phyloP scores from a whole-genome alignment of 2,113 vertebrate genomes.

The Cephalophus harveyi region DNA sequence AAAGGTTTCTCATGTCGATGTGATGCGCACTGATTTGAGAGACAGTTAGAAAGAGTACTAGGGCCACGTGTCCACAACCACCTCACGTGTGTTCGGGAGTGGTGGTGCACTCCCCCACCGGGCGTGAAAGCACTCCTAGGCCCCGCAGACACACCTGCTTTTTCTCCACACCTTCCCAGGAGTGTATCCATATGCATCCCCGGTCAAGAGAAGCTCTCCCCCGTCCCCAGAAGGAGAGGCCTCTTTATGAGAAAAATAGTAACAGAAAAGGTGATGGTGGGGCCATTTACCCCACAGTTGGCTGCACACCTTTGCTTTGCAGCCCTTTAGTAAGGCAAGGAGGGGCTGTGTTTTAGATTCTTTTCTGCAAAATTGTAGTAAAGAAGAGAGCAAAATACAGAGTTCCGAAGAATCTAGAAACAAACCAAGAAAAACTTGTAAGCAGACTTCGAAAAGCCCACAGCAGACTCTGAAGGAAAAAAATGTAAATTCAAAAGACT shows the following conservation, averaged over 20 bases:
- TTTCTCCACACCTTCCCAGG: too few relatives aligned
- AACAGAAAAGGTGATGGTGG: not conserved
- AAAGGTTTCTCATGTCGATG: not conserved
- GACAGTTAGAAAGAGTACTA: not conserved
- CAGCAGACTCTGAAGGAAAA: not conserved
- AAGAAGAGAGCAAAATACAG: not conserved
- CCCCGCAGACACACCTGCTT: not conserved
- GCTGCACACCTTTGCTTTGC: not conserved
- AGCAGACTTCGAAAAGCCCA: not conserved
- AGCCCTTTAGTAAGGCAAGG: not conserved
- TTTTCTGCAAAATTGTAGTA: not conserved
- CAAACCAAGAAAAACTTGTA: not conserved
- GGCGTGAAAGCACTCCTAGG: not conserved
- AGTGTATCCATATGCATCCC: not conserved
- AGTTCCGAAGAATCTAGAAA: not conserved
- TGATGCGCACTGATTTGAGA: not conserved
- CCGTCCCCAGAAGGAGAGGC: too few relatives aligned
- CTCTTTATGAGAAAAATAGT: not conserved
- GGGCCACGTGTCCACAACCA: not conserved
- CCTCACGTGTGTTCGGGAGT: not conserved
- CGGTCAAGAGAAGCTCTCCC: not conserved
- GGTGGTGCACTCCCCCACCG: not conserved
- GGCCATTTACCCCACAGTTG: accelerated
- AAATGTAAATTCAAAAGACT: not conserved
- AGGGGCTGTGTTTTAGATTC: not conserved